Base-by-base conservation (phyloP, 2,888 invertebrate genomes). In the Drosophila tripunctata region DNA sequence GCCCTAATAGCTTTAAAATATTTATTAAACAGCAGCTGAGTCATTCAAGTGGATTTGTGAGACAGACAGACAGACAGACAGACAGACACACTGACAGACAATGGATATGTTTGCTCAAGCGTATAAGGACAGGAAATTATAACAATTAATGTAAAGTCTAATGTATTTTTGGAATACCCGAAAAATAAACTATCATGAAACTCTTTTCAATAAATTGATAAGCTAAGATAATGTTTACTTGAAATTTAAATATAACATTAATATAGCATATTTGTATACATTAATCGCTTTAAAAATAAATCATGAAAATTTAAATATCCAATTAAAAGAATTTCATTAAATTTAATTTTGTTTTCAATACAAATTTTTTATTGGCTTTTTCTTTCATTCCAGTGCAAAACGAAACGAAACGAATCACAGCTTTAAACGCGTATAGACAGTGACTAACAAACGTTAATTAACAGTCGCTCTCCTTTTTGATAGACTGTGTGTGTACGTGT, bases 1-100 rank as follows among this genome's bases (percentile, higher is more conserved):
- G 82, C 68, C 54, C 55, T 75, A 61, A 85, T 67, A 57, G 86
- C 62, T 57, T 44, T 52, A 6, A 64, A 66, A 83, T 67, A 76
- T 79, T 68, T 67, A 68, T 63, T 51, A 60, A 74, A 65, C 62
- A 2, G 35, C 58, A 57, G 68, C 50, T 63, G 64, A 68, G 31
- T 54, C 56, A 64, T 43, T 60, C 36, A 35, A 70, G 21, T 75
- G 62, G 36, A 40, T 48, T 60, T 36, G 17, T 10, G 15, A 38
- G 12, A 22, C 6, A n/a, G 12, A 21, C 21, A 4, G n/a, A 14
- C 30, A 21, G 21, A 6, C 10, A 17, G 33, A 10, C 68, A 38
- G n/a, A n/a, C n/a, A n/a, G n/a, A 14, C 30, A 21, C 3, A 6
- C 10, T 10, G 33, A 10, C 68, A 38, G 35, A 17, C 12, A 38